Evolutionary conservation across 2,888 invertebrate species (phyloP).

Genomic region (Limnephilus marmoratus): DNA sequence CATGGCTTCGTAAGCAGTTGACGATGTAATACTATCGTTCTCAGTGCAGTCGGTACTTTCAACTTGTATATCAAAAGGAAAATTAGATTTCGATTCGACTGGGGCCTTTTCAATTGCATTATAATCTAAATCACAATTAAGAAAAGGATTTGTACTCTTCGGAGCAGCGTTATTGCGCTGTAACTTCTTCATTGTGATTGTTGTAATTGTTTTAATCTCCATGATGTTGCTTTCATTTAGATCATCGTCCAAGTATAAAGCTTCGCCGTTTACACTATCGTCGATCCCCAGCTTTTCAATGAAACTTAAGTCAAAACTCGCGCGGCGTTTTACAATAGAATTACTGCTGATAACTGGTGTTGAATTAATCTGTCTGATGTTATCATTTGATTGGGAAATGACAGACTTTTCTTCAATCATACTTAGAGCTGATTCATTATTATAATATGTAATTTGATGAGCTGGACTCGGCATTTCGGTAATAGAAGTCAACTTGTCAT

Average conservation of each 20-base stretch:
- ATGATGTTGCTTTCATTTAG: constrained; percentile 77
- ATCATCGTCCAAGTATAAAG: constrained; percentile 75
- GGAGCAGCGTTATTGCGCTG: background rate
- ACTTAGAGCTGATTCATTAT: constrained; percentile 66
- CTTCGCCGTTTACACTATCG: constrained; percentile 72
- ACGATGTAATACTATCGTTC: constrained; percentile 63
- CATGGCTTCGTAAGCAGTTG: constrained; percentile 66
- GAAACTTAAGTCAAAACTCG: constrained; percentile 71
- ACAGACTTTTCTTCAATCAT: constrained; percentile 70
- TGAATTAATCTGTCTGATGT: constrained; percentile 69
- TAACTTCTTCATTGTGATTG: constrained; percentile 68
- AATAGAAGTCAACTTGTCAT: constrained; percentile 67
- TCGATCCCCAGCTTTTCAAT: constrained; percentile 74
- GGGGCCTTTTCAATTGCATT: constrained; percentile 41
- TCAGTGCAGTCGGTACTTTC: constrained; percentile 61
- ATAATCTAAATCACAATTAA: constrained; percentile 69
- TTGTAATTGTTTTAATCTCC: constrained; percentile 77
- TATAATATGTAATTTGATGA: constrained; percentile 41
- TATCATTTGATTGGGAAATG: constrained; percentile 67
- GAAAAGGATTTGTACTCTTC: constrained; percentile 74
- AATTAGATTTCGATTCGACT: constrained; percentile 41
- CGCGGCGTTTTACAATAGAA: constrained; percentile 70
- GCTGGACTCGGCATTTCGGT: constrained; percentile 57
- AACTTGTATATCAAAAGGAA: constrained; percentile 64
- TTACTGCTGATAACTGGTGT: constrained; percentile 72